A percentile compares a stretch with the other conserved stretches of the same genome.
Evolutionary conservation across 2,797 vertebrate species (phyloP).

Genomic region (Hephaestus fuliginosus): DNA sequence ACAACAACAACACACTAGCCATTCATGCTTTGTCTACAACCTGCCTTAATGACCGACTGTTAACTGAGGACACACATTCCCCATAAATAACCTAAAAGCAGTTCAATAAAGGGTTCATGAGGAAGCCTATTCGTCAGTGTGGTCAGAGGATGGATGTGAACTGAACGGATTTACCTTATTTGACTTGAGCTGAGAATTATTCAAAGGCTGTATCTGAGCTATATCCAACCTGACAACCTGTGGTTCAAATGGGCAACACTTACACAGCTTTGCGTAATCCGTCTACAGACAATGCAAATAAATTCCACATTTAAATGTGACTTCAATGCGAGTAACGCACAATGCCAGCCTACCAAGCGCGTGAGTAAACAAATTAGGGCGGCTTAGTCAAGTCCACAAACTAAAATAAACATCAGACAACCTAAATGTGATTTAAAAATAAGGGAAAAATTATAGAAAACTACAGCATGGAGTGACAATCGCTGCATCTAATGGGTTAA

Average conservation of each 20-base stretch:
- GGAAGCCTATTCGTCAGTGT: background rate
- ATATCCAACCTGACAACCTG: background rate
- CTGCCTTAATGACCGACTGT: background rate
- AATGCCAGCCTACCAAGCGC: background rate
- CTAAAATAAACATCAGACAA: background rate
- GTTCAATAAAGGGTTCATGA: rapidly evolving
- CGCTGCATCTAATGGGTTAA: background rate
- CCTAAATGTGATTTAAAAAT: too few species aligned
- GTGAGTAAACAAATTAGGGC: background rate
- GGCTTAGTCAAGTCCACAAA: background rate
- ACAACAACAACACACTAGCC: background rate
- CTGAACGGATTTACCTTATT: background rate
- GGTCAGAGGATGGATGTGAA: background rate
- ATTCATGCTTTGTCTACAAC: background rate
- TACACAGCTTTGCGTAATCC: background rate
- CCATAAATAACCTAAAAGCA: background rate
- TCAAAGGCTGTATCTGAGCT: background rate
- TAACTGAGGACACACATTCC: background rate
- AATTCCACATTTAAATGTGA: background rate
- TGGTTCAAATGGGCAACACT: too few species aligned
- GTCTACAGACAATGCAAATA: background rate
- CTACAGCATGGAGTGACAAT: background rate
- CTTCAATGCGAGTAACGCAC: background rate
- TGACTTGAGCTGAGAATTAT: background rate
- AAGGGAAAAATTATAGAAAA: background rate